Evolutionary conservation across 2,113 vertebrate species (phyloP), one percentile per base, ranked within the genome.

Genomic region (Rhynchopsitta pachyrhyncha): DNA sequence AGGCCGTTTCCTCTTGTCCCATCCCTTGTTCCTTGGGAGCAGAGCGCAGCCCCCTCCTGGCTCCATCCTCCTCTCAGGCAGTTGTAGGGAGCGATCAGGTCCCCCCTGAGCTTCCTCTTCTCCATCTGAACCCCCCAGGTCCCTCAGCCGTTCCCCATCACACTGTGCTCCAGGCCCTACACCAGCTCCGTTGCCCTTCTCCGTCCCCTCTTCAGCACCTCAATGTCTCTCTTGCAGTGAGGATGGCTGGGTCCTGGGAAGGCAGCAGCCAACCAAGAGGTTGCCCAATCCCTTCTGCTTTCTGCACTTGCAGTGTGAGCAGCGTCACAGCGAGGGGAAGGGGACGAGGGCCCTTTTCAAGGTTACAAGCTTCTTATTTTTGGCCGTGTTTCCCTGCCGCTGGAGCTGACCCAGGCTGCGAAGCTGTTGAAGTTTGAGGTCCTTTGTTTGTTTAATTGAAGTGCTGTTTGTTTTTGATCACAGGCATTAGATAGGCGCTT

Each of bases 391-490:
- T 85, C 87, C 92, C 74, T 1, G 5, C 3, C 2, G 24, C 87
- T 80, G 82, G 91, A 90, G 89, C 85, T 33, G 44, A 2, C 93
- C 93, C 91, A 64, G 89, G 92, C 87, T 37, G 49, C 1, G 73
- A 70, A 84, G 94, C 94, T 88, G 96, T 24, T 70, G 92, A 52
- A 83, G 90, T 84, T 96, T 90, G 37, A 9, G 81, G 74, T 10
- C 80, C 68, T 96, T 96, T 97, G 96, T 97, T 97, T 97, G 95
- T 92, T 96, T 89, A 91, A 93, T 96, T 37, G 95, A 83, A 95
- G 95, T 24, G 86, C 60, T 95, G 96, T 96, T 97, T 97, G 97
- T 95, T 97, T 97, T 97, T 93, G 95, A 96, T 97, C 95, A 17
- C 39, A 33, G 96, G 80, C 86, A 41, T 31, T 55, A 29, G 96